A percentile compares a stretch with the other conserved stretches of the same genome.
Evolutionary conservation across 2,888 invertebrate species (phyloP).

Genomic region (Pristionchus exspectatus): DNA sequence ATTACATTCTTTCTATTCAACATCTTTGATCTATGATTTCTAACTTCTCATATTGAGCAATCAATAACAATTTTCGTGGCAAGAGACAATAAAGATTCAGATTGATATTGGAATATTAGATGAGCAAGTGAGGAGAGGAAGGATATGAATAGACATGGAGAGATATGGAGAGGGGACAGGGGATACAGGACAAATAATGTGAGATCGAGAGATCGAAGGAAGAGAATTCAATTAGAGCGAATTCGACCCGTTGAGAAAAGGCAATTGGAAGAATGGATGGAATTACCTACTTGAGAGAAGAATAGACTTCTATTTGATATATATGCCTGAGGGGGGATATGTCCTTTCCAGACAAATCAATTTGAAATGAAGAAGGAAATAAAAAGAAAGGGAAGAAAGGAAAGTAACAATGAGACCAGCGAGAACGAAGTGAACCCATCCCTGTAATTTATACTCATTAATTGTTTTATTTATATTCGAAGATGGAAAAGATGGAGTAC

Average conservation of each 20-base stretch:
- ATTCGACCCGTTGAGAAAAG: conserved; percentile 24
- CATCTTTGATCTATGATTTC: conserved; percentile 12
- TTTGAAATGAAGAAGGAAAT: conserved; percentile 28
- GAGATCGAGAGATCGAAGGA: conserved; percentile 1
- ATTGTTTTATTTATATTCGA: not conserved
- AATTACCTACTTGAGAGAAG: not conserved
- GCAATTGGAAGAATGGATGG: not conserved
- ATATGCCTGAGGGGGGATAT: conserved; percentile 19
- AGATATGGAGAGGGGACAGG: not conserved
- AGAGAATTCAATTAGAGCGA: conserved; percentile 37
- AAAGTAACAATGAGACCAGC: conserved; percentile 40
- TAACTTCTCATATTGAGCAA: conserved; percentile 35
- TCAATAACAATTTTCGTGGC: conserved; percentile 1
- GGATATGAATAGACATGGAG: not conserved
- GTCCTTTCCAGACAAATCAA: conserved; percentile 32
- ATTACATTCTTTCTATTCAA: conserved; percentile 43
- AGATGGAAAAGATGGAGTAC: not conserved
- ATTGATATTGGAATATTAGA: conserved; percentile 29
- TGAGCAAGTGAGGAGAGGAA: conserved; percentile 11
- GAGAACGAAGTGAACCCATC: conserved; percentile 38
- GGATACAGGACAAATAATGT: conserved; percentile 27
- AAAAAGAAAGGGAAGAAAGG: conserved; percentile 3
- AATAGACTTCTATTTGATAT: not conserved
- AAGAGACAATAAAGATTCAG: conserved; percentile 44
- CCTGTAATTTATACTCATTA: not conserved